Evolutionary conservation across 2,113 vertebrate species (phyloP).

Genomic region (Panthera leo): DNA sequence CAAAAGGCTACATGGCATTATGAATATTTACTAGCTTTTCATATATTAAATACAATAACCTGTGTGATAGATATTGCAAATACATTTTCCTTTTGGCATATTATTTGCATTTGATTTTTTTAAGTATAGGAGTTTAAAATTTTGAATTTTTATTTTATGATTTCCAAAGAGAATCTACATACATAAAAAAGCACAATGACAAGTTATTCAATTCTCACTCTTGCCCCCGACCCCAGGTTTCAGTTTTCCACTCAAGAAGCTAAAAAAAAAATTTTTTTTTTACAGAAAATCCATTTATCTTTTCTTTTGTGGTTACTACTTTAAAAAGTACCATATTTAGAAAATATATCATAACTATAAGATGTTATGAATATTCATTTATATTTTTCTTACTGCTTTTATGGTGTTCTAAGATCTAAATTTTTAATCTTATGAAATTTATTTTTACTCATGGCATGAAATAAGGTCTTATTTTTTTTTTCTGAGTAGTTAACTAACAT

Average conservation of each 20-base stretch:
- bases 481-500: background rate
- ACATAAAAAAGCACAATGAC: background rate
- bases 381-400: conserved; percentile 41
- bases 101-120: conserved; percentile 1
- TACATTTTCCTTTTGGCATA: background rate
- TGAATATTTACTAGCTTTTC: background rate
- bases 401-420: background rate
- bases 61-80: background rate
- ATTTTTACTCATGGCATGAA: conserved; percentile 9
- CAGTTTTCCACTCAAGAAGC: background rate
- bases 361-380: conserved; percentile 44
- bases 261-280: background rate
- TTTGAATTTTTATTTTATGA: background rate
- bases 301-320: background rate
- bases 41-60: background rate
- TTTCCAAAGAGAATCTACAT: background rate
- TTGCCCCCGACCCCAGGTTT: background rate
- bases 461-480: background rate
- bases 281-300: background rate
- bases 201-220: background rate
- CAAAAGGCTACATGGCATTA: background rate
- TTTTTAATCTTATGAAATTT: conserved; percentile 8
- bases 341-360: background rate
- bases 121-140: background rate
- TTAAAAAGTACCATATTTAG: background rate